Evolutionary conservation across 2,113 vertebrate genomes (phyloP).

Genomic region (Ciconia maguari): DNA sequence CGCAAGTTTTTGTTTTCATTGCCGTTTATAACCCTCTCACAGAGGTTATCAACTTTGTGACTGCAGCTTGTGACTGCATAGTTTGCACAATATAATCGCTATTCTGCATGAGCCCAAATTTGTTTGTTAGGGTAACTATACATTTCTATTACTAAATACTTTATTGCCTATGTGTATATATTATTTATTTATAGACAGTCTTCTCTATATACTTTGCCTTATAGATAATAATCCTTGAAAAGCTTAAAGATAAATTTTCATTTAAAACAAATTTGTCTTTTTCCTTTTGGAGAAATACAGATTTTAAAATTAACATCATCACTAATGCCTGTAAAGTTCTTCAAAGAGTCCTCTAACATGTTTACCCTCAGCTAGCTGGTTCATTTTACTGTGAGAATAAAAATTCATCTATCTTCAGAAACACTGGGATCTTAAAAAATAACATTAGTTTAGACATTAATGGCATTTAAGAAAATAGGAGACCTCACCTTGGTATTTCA

Average conservation of each 20-base stretch:
- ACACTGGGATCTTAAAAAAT: not conserved
- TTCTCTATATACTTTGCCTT: not conserved
- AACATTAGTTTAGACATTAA: accelerated
- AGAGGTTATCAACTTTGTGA: not conserved
- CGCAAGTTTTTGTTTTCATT: not conserved
- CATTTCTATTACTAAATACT: not conserved
- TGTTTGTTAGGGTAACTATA: not conserved
- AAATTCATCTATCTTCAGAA: not conserved
- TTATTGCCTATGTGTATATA: not conserved
- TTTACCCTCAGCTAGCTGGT: not conserved
- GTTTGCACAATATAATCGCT: not conserved
- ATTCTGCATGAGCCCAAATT: not conserved
- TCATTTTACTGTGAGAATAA: not conserved
- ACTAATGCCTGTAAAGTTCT: not conserved
- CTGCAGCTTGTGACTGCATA: not conserved
- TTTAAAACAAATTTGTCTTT: not conserved
- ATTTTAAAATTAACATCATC: not conserved
- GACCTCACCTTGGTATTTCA: not conserved
- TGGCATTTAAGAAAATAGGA: not conserved
- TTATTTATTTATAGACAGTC: not conserved
- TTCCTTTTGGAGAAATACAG: not conserved
- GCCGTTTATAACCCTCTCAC: not conserved
- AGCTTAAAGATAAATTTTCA: not conserved
- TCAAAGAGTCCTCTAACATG: not conserved
- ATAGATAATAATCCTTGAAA: not conserved